Conservation (phyloP, 2,797 vertebrate genomes). For the Petrocephalus schoutedeni region DNA sequence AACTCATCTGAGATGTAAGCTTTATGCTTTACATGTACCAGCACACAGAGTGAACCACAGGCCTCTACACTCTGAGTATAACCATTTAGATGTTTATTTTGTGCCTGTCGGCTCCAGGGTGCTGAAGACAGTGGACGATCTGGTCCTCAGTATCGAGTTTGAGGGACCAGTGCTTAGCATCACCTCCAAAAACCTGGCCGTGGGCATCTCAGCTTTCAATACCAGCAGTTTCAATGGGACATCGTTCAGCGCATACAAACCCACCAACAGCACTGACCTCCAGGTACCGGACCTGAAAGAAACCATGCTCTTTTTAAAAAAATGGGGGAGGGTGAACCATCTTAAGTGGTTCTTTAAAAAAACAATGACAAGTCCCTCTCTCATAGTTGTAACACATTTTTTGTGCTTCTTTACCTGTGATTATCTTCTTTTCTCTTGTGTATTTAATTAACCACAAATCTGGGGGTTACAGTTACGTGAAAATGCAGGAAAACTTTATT, state of each 20-base stretch:
- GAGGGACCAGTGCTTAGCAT: constrained; percentile 72
- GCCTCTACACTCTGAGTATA: background rate
- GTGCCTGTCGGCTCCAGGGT: constrained; percentile 62
- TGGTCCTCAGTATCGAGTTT: constrained; percentile 85
- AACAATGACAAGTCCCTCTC: background rate
- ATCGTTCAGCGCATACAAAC: constrained; percentile 76
- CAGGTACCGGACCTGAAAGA: constrained; percentile 64
- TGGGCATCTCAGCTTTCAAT: constrained; percentile 77
- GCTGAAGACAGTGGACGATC: constrained; percentile 81
- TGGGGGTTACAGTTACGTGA: background rate
- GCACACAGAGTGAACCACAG: background rate
- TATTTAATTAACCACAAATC: background rate
- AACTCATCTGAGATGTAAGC: constrained; percentile 76
- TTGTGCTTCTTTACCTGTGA: background rate
- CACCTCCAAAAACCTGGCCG: constrained; percentile 74
- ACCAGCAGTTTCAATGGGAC: constrained; percentile 64
- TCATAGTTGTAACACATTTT: background rate
- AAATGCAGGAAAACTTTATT: background rate
- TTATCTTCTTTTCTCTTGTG: background rate
- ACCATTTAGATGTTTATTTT: background rate
- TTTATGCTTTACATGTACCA: background rate
- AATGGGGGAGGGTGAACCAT: background rate
- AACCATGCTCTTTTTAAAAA: background rate
- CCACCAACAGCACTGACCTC: constrained; percentile 68
- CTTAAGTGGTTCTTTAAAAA: background rate